Conservation (phyloP, 2,113 vertebrate species). For the Barnardius zonarius region DNA sequence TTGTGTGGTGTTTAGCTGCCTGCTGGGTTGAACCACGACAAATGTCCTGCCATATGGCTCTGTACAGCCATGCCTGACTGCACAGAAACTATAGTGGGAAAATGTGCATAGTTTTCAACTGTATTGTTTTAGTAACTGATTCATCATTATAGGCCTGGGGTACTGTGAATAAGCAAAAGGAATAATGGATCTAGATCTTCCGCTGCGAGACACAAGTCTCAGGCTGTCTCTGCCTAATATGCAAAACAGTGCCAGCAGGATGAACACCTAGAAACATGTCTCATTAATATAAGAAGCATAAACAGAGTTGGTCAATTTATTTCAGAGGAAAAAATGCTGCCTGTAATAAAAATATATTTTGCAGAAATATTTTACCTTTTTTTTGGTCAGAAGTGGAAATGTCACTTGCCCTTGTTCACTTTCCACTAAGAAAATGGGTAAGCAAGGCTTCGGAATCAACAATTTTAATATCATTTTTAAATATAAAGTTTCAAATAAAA, state of each 20-base stretch:
- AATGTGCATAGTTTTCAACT: not conserved
- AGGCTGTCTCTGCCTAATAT: not conserved
- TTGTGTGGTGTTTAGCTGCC: not conserved
- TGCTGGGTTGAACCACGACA: not conserved
- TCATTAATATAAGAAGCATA: not conserved
- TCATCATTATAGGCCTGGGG: not conserved
- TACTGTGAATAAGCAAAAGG: not conserved
- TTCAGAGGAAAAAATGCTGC: accelerated
- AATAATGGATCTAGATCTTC: not conserved
- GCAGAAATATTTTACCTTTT: not conserved
- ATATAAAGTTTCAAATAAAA: not conserved
- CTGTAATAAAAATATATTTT: not conserved
- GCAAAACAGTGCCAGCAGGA: not conserved
- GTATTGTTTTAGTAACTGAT: not conserved
- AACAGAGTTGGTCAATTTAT: not conserved
- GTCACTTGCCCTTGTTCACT: not conserved
- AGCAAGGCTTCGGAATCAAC: not conserved
- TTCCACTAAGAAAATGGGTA: not conserved
- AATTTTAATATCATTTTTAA: not conserved
- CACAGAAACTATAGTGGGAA: not conserved
- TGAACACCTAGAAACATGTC: not conserved
- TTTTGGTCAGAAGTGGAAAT: not conserved
- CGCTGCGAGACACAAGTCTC: not conserved
- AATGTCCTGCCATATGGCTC: not conserved
- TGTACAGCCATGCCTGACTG: not conserved